Percentiles rank a stretch among this genome's conserved stretches.
Conservation (phyloP, 1,140 invertebrate genomes). For the Anastrepha ludens region DNA sequence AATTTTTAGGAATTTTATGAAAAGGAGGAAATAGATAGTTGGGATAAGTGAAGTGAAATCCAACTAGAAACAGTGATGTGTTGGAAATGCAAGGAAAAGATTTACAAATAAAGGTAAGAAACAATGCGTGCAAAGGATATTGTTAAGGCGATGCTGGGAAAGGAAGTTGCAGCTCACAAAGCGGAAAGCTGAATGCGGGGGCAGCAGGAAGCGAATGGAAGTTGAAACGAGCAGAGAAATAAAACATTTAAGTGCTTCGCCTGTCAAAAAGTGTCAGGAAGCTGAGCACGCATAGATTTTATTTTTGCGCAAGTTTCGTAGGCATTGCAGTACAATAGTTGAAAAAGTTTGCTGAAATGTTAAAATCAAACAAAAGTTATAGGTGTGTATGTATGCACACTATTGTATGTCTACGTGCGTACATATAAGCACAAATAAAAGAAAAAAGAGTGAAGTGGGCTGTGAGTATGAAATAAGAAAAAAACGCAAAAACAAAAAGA, state of each 20-base stretch:
- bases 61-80: background rate
- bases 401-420: background rate
- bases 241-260: constrained; percentile 2
- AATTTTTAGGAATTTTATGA: background rate
- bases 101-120: background rate
- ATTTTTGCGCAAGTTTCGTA: background rate
- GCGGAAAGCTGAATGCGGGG: background rate
- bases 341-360: background rate
- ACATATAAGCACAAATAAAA: background rate
- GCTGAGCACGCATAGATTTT: background rate
- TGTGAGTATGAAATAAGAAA: background rate
- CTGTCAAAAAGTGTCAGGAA: constrained; percentile 7
- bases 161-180: background rate
- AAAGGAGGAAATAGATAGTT: background rate
- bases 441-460: background rate
- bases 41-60: background rate
- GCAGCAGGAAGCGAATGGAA: background rate
- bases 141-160: background rate
- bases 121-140: background rate
- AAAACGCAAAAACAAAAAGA: background rate
- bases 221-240: background rate
- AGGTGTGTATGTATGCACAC: background rate
- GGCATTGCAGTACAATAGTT: background rate
- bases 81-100: background rate
- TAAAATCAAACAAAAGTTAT: background rate